These are phyloP conservation scores for Latrodectus elegans DNA, from an alignment of 2,888 invertebrate genomes.

Conservation along the genomic window DNA sequence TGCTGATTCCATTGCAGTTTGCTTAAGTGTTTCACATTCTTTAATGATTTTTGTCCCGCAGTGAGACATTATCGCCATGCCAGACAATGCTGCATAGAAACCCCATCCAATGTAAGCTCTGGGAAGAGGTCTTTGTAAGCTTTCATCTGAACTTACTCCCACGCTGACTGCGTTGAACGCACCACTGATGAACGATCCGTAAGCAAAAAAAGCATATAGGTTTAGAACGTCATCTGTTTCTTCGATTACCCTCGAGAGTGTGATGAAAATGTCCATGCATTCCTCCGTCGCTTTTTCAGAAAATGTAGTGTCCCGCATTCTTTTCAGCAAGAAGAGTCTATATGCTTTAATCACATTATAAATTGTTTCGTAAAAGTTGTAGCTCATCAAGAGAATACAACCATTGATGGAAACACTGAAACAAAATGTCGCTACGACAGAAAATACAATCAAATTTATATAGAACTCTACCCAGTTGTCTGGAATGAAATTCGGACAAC, in stretches of 20 bases:
- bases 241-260: not conserved
- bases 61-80: constrained; percentile 9
- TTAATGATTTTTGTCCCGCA: constrained; percentile 19
- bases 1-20: constrained; percentile 2
- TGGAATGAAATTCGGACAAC: not conserved
- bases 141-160: not conserved
- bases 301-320: too few relatives aligned
- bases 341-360: not conserved
- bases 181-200: constrained; percentile 15
- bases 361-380: not conserved
- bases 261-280: constrained; percentile 12
- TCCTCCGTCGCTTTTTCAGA: not conserved
- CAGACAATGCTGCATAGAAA: not conserved
- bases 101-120: constrained; percentile 3
- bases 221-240: constrained; percentile 24
- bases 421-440: not conserved
- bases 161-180: constrained; percentile 34
- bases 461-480: not conserved
- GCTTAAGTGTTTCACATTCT: constrained; percentile 11
- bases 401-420: not conserved
- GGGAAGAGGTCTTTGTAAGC: not conserved
- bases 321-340: not conserved
- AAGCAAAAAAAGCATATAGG: constrained; percentile 12
- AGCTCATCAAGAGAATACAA: not conserved
- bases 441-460: not conserved